A percentile compares a stretch with the other conserved stretches of the same genome.
Conservation (phyloP, 1,140 invertebrate species). For the Drosophila sturtevanti region DNA sequence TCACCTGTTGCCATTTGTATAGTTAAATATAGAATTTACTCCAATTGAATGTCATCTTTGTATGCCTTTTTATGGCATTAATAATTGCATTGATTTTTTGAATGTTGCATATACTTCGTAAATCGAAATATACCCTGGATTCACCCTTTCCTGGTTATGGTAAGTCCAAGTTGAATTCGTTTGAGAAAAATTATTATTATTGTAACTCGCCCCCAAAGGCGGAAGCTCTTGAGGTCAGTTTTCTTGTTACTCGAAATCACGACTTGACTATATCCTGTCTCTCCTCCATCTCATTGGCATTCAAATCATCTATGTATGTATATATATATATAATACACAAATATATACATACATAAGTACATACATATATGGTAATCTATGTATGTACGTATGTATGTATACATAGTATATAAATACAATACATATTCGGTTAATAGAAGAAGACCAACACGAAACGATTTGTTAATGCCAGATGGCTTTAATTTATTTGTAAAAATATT, state of each 20-base stretch:
- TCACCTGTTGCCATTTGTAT: constrained; percentile 7
- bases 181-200: background rate
- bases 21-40: too few species aligned
- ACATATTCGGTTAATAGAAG: constrained; percentile 1
- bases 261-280: constrained; percentile 12
- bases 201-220: constrained; percentile 13
- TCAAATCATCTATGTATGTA: constrained; percentile 3
- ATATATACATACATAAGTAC: background rate
- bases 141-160: background rate
- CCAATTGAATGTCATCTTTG: too few species aligned
- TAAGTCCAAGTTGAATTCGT: background rate
- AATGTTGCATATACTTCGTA: background rate
- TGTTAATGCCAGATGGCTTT: constrained; percentile 16
- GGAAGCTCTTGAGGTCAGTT: constrained; percentile 8
- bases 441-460: constrained; percentile 4
- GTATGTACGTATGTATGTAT: background rate
- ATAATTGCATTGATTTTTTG: too few species aligned
- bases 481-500: constrained; percentile 10
- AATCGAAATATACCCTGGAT: background rate
- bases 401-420: background rate
- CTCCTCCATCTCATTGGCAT: background rate
- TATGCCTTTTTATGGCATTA: too few species aligned
- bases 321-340: too few species aligned
- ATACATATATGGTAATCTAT: background rate
- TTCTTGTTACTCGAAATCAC: constrained; percentile 4